phyloP scores from a whole-genome alignment of 2,888 invertebrate genomes.

The Ommatoiulus sabulosus region DNA sequence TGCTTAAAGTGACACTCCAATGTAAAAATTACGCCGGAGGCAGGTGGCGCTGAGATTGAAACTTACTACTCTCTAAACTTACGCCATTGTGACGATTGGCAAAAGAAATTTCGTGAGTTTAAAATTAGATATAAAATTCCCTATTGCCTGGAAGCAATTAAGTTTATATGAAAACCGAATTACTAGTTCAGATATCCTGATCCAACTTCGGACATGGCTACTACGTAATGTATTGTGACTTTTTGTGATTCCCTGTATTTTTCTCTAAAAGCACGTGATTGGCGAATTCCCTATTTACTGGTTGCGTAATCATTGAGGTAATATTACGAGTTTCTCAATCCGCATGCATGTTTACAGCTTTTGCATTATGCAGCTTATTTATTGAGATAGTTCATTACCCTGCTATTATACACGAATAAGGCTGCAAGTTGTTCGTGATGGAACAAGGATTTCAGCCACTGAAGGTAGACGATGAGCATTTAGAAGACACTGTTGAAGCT shows the following conservation, averaged over 20 bases:
- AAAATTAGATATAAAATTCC: too few relatives aligned
- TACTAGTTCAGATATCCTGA: too few relatives aligned
- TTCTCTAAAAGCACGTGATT: background rate
- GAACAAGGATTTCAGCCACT: constrained; percentile 3
- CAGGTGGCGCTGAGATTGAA: too few relatives aligned
- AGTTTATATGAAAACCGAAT: too few relatives aligned
- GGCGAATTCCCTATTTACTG: background rate
- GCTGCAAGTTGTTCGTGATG: background rate
- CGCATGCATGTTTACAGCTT: background rate
- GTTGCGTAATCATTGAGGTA: background rate
- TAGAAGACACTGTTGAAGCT: constrained; percentile 61
- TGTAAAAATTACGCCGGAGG: too few relatives aligned
- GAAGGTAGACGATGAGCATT: constrained; percentile 51
- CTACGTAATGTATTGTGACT: too few relatives aligned
- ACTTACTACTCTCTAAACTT: too few relatives aligned
- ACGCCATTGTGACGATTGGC: too few relatives aligned
- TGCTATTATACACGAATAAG: background rate
- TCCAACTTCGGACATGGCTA: too few relatives aligned
- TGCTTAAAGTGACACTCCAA: too few relatives aligned
- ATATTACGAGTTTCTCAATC: background rate
- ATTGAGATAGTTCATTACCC: background rate
- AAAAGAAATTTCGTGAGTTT: too few relatives aligned
- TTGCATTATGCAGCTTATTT: background rate
- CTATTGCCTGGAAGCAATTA: too few relatives aligned
- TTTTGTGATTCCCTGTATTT: background rate